Base-by-base conservation (phyloP, 2,888 invertebrate species). In the Lomographa bimaculata region DNA sequence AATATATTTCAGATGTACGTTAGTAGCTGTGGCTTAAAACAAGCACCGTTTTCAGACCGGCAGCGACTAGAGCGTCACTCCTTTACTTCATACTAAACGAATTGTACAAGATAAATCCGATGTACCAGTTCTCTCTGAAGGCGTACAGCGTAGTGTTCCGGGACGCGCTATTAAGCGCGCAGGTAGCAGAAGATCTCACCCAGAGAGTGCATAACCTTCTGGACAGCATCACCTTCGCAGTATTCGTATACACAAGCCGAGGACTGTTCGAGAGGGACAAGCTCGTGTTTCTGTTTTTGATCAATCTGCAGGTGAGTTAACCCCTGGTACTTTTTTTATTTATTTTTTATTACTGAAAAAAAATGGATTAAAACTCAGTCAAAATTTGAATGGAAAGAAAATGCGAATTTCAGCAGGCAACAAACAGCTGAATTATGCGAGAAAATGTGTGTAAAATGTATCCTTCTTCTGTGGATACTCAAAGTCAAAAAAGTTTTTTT, bases 91-190 rank as follows among this genome's bases (percentile, higher is more conserved):
- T 98, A 46, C 87, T 98, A 44, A 98, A 97, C 69, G 98, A 98
- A 64, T 80, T 98, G 29, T 92, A 94, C 82, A 96, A 96, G 79
- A 97, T 98, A 61, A 97, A 98, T 79, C 96, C 96, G 24, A 96
- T 98, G 71, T 98, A 98, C 79, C 97, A 98, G 77, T 98, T 98
- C 84, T 98, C 98, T 0, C 82, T 98, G 38, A 98, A 98, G 80
- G 97, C 98, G 0, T 98, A 97, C 86, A 96, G 94, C 58, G 94
- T 95, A 0, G 97, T 98, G 2, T 98, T 98, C 78, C 94, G 94
- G 58, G 95, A 95, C 53, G 97, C 98, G 0, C 92, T 98, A 25
- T 80, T 86, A 7, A 90, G 89, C 38, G 94, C 97, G 0, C 90
- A 91, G 2, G 79, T 90, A 0, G 91, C 94, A 0, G 94, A 95